Conservation (phyloP, 2,888 invertebrate genomes). For the Noctua fimbriata region DNA sequence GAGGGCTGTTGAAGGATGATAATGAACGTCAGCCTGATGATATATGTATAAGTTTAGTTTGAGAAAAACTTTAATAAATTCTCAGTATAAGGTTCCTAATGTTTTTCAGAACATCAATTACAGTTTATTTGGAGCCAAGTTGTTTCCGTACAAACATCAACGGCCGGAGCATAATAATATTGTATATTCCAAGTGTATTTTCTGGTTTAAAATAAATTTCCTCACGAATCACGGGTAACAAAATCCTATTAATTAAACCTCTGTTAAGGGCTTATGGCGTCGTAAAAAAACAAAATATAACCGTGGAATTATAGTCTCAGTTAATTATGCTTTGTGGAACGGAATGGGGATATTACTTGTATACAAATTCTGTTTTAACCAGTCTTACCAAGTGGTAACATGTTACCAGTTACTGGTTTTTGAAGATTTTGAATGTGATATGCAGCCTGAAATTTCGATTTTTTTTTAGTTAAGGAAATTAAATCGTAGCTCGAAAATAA, state of each 20-base stretch:
- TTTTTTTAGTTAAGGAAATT: too few species aligned
- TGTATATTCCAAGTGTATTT: not conserved
- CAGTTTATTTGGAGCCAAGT: not conserved
- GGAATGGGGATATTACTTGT: not conserved
- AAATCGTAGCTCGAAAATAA: too few species aligned
- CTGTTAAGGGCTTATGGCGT: not conserved
- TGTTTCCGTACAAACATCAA: not conserved
- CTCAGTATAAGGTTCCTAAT: not conserved
- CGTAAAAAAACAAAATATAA: constrained; percentile 20
- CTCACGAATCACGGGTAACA: not conserved
- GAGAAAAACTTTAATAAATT: too few species aligned
- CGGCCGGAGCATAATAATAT: not conserved
- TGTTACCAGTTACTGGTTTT: not conserved
- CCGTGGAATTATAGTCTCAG: constrained; percentile 1
- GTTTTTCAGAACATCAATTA: not conserved
- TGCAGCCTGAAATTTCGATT: too few species aligned
- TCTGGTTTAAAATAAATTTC: not conserved
- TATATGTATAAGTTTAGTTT: too few species aligned
- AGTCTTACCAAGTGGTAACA: not conserved
- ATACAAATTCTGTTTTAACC: not conserved
- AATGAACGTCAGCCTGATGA: too few species aligned
- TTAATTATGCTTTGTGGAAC: not conserved
- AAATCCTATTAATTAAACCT: constrained; percentile 8
- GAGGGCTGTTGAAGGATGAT: too few species aligned
- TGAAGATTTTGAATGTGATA: not conserved